phyloP scores from a whole-genome alignment of 2,888 invertebrate species.

The Cyclophora albipunctata region DNA sequence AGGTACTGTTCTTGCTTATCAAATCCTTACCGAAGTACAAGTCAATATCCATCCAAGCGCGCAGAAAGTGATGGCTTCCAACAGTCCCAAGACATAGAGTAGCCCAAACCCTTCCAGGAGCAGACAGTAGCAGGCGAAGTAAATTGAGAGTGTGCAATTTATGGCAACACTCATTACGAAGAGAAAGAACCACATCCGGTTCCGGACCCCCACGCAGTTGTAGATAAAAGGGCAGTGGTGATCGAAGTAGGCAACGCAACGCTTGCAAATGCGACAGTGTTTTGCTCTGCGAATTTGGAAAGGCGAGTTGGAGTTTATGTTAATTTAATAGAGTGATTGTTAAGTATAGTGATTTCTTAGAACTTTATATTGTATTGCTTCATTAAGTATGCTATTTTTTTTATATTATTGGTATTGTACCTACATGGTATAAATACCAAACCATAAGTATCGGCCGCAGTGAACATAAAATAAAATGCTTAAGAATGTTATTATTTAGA shows the following conservation, averaged over 20 bases:
- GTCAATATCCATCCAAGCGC: slow-evolving; percentile 91
- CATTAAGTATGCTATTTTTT: too few species aligned
- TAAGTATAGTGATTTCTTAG: too few species aligned
- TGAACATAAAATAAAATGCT: too few species aligned
- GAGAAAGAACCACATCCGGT: slow-evolving; percentile 94
- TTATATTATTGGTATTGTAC: too few species aligned
- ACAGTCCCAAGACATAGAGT: slow-evolving; percentile 86
- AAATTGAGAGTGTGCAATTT: slow-evolving; percentile 90
- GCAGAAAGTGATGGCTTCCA: slow-evolving; percentile 89
- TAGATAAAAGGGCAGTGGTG: slow-evolving; percentile 97
- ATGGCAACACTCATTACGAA: slow-evolving; percentile 92
- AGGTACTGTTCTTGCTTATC: slow-evolving; percentile 12
- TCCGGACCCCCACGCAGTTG: slow-evolving; percentile 93
- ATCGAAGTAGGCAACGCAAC: slow-evolving; percentile 92
- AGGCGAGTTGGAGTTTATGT: not conserved
- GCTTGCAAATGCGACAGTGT: slow-evolving; percentile 93
- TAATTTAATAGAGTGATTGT: too few species aligned
- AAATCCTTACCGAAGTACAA: slow-evolving; percentile 85
- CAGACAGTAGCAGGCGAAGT: slow-evolving; percentile 90
- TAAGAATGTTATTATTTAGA: too few species aligned
- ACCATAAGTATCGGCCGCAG: too few species aligned
- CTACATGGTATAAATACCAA: too few species aligned
- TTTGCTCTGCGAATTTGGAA: slow-evolving; percentile 76
- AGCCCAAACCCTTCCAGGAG: slow-evolving; percentile 89
- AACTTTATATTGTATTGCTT: too few species aligned